phyloP scores from a whole-genome alignment of 2,888 invertebrate species.

The Heliothis peltigera region DNA sequence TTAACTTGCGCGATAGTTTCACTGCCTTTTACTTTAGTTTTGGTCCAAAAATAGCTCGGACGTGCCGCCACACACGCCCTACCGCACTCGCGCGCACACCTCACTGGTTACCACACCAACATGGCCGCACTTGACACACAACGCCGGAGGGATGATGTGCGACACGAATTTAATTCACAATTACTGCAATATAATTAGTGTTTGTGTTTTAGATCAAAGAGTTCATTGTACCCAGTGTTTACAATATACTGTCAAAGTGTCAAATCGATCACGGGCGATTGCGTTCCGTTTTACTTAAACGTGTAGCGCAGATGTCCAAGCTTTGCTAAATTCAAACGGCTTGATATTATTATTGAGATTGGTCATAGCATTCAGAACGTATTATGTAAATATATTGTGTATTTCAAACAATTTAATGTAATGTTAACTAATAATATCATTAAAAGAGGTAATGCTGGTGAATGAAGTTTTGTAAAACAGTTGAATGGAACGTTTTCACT shows the following conservation, averaged over 20 bases:
- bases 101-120: conserved; percentile 40
- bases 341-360: not conserved
- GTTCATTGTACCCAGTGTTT: conserved; percentile 86
- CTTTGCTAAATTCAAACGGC: not conserved
- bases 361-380: no score
- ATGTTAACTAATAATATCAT: no score
- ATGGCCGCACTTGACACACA: not conserved
- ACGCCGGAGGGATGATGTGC: conserved; percentile 48
- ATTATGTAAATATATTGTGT: not conserved
- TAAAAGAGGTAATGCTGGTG: no score
- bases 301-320: not conserved
- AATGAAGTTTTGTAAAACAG: not conserved
- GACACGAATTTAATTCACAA: conserved; percentile 74
- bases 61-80: conserved; percentile 71
- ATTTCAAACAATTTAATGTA: no score
- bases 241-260: conserved; percentile 70
- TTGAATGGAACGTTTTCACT: not conserved
- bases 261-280: conserved; percentile 59
- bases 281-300: conserved; percentile 40
- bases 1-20: conserved; percentile 39
- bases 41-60: conserved; percentile 53
- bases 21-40: conserved; percentile 43
- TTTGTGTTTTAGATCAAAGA: conserved; percentile 65
- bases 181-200: conserved; percentile 67
- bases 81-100: conserved; percentile 32